Percentiles rank a stretch among this genome's conserved stretches.
Conservation (phyloP, 1,140 invertebrate genomes). For the Melitaea cinxia region DNA sequence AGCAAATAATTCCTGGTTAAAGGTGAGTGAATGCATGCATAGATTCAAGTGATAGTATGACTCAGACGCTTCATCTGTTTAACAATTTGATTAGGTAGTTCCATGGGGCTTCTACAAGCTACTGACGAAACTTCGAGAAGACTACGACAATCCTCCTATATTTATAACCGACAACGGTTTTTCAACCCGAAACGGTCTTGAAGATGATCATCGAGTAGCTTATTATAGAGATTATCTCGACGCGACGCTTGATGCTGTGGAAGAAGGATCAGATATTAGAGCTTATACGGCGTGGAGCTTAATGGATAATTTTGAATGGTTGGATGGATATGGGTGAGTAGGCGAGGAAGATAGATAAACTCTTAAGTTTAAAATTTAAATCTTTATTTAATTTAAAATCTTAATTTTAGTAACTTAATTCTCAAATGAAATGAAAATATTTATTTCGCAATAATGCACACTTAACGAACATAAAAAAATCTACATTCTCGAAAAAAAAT, state of each 20-base stretch:
- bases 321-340: slow-evolving; percentile 57
- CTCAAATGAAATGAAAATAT: too few species aligned
- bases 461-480: too few species aligned
- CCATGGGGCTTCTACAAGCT: slow-evolving; percentile 62
- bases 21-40: too few species aligned
- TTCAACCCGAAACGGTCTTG: slow-evolving; percentile 46
- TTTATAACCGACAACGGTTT: slow-evolving; percentile 73
- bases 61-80: too few species aligned
- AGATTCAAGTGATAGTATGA: too few species aligned
- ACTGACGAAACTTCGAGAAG: slow-evolving; percentile 51
- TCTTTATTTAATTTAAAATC: too few species aligned
- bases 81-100: slow-evolving; percentile 45
- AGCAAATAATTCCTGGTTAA: too few species aligned
- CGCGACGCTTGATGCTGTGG: slow-evolving; percentile 63
- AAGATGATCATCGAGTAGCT: slow-evolving; percentile 58
- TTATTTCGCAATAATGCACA: too few species aligned
- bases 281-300: slow-evolving; percentile 85
- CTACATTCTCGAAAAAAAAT: too few species aligned
- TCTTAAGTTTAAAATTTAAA: too few species aligned
- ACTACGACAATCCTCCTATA: slow-evolving; percentile 59
- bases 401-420: too few species aligned
- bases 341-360: too few species aligned
- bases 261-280: slow-evolving; percentile 62
- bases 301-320: slow-evolving; percentile 87
- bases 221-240: slow-evolving; percentile 77